Conservation (phyloP, 2,888 invertebrate genomes). For the Zootermopsis nevadensis region DNA sequence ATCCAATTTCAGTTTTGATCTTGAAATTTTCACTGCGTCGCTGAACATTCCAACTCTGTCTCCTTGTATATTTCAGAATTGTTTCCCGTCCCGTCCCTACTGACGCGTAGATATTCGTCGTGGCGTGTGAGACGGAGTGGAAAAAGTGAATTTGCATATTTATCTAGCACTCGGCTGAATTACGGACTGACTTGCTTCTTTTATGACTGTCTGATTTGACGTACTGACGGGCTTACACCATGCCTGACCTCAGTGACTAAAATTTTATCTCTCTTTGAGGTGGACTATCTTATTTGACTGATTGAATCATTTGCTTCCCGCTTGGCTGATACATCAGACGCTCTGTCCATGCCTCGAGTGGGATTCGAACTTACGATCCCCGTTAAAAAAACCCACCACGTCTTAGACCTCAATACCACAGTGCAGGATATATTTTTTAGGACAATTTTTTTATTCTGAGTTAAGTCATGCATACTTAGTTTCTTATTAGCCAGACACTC, state of each 20-base stretch:
- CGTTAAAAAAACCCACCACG: too few relatives aligned
- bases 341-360: too few relatives aligned
- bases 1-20: constrained; percentile 25
- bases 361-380: too few relatives aligned
- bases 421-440: too few relatives aligned
- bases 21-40: constrained; percentile 14
- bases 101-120: not conserved
- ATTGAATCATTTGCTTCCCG: not conserved
- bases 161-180: not conserved
- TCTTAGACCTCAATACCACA: too few relatives aligned
- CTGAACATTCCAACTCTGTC: constrained; percentile 8
- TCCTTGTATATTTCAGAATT: not conserved
- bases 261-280: too few relatives aligned
- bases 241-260: too few relatives aligned
- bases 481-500: too few relatives aligned
- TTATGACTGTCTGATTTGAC: too few relatives aligned
- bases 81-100: not conserved
- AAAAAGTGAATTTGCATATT: constrained; percentile 21
- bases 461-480: too few relatives aligned
- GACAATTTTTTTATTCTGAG: too few relatives aligned
- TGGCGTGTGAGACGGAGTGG: not conserved
- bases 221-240: too few relatives aligned
- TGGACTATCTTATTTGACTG: not conserved
- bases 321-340: not conserved
- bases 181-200: not conserved